phyloP scores from a whole-genome alignment of 2,888 invertebrate genomes.

The Spicauda simplicius region DNA sequence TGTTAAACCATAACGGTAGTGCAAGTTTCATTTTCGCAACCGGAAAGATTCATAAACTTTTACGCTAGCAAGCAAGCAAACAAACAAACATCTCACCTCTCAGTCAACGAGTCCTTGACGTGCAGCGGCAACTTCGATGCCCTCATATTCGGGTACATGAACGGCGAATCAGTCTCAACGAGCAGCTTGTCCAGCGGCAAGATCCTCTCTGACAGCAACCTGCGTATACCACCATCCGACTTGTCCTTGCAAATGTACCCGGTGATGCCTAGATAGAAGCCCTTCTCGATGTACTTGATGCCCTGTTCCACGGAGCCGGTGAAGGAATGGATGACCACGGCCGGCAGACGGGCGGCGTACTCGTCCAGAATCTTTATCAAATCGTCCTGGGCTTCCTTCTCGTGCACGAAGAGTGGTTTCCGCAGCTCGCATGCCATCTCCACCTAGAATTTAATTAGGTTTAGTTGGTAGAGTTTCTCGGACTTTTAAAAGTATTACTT shows the following conservation, averaged over 20 bases:
- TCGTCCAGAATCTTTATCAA: conserved; percentile 89
- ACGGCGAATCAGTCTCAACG: conserved; percentile 97
- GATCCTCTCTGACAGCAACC: conserved; percentile 91
- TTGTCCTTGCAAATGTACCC: conserved; percentile 96
- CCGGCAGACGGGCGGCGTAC: conserved; percentile 85
- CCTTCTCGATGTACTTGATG: conserved; percentile 90
- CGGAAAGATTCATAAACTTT: too few species aligned
- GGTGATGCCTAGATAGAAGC: conserved; percentile 91
- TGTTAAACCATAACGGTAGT: too few species aligned
- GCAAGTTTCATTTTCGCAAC: too few species aligned
- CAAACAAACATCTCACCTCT: conserved; percentile 82
- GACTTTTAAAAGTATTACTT: too few species aligned
- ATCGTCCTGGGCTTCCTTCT: conserved; percentile 95
- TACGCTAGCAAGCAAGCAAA: too few species aligned
- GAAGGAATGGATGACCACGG: conserved; percentile 95
- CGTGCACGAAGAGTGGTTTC: conserved; percentile 96
- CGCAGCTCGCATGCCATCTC: conserved; percentile 93
- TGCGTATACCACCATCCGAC: conserved; percentile 94
- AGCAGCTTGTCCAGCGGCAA: conserved; percentile 93
- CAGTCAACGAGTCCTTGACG: conserved; percentile 94
- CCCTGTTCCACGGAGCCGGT: conserved; percentile 95
- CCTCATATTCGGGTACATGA: conserved; percentile 97
- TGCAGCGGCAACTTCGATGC: conserved; percentile 95
- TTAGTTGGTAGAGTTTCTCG: too few species aligned
- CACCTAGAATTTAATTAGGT: conserved; percentile 77